A percentile compares a stretch with the other conserved stretches of the same genome.
Evolutionary conservation across 2,113 vertebrate species (phyloP).

Genomic region (Danionella cerebrum): DNA sequence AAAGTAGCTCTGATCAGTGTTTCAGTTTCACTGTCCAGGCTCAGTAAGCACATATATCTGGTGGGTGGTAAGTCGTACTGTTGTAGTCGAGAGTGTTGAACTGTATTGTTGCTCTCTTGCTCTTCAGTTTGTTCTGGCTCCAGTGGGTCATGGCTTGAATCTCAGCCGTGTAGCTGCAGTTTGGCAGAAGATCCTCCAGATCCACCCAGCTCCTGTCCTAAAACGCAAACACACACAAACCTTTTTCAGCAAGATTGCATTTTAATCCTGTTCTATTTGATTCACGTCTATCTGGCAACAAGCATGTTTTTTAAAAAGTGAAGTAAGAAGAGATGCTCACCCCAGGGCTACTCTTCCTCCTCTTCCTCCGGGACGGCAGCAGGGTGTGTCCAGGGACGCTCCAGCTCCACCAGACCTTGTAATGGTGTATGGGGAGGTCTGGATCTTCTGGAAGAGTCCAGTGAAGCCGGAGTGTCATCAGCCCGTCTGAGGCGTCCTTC

Average conservation of each 20-base stretch:
- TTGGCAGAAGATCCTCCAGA: conserved; percentile 77
- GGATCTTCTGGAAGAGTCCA: conserved; percentile 82
- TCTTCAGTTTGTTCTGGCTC: conserved; percentile 88
- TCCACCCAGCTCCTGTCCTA: conserved; percentile 76
- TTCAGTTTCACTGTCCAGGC: too few species aligned
- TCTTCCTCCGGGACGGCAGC: conserved; percentile 83
- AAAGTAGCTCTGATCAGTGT: too few species aligned
- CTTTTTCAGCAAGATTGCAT: too few species aligned
- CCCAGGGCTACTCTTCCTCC: conserved; percentile 81
- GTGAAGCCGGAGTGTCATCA: conserved; percentile 64
- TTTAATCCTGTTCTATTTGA: too few species aligned
- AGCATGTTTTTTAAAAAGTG: too few species aligned
- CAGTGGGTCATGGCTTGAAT: conserved; percentile 85
- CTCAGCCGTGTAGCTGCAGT: conserved; percentile 79
- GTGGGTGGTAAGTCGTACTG: conserved; percentile 56
- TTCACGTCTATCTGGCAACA: too few species aligned
- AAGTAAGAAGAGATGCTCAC: conserved; percentile 54
- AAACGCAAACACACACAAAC: conserved; percentile 25
- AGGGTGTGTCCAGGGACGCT: conserved; percentile 66
- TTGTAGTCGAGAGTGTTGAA: conserved; percentile 64
- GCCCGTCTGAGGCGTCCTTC: conserved; percentile 65
- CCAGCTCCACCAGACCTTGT: conserved; percentile 93
- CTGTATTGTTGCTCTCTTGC: conserved; percentile 76
- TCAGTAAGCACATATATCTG: not conserved
- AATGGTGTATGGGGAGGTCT: conserved; percentile 88